Percentiles rank a stretch among this genome's conserved stretches.
Conservation (phyloP, 2,797 vertebrate genomes). For the Ptychobarbus kaznakovi region DNA sequence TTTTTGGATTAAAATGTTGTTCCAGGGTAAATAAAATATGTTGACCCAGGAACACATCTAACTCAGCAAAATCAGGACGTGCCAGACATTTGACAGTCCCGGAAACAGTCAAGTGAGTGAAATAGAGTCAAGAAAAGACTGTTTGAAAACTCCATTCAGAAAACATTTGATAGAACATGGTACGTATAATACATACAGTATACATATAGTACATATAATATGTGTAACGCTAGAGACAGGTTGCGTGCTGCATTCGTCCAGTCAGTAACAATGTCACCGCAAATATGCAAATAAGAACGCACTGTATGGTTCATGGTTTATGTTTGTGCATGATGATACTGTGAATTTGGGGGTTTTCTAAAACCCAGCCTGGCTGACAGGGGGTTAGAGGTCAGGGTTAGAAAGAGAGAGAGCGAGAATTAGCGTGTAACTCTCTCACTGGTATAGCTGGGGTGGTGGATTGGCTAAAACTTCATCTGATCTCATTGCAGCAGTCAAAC, state of each 20-base stretch:
- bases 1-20: no score
- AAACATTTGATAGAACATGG: background rate
- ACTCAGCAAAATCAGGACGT: no score
- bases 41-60: no score
- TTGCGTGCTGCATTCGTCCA: background rate
- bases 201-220: background rate
- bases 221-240: background rate
- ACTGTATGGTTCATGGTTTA: background rate
- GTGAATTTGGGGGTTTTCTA: background rate
- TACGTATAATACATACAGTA: background rate
- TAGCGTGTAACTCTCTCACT: constrained; percentile 29
- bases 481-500: background rate
- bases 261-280: background rate
- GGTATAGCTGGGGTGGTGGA: constrained; percentile 15
- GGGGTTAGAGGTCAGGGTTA: background rate
- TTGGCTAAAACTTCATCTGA: background rate
- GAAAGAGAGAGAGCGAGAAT: background rate
- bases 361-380: no score
- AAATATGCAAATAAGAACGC: background rate
- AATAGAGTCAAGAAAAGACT: no score
- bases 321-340: background rate
- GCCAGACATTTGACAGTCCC: no score
- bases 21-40: no score
- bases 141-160: background rate
- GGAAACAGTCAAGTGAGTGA: no score